phyloP scores from a whole-genome alignment of 2,797 vertebrate genomes.

The Psittacula echo region DNA sequence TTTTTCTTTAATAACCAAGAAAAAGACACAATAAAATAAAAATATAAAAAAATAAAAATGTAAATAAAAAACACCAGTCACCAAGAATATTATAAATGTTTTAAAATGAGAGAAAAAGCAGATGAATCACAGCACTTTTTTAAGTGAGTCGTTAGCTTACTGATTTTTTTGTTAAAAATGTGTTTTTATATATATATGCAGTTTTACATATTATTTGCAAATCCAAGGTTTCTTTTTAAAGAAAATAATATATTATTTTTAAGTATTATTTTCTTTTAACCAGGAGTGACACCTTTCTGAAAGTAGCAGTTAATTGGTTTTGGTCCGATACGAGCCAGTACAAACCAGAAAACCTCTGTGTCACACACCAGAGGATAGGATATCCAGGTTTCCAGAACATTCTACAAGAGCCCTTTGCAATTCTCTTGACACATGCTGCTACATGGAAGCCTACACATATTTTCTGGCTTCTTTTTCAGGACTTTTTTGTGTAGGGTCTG shows the following conservation, averaged over 20 bases:
- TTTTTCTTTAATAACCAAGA: neutral
- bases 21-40: neutral
- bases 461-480: neutral
- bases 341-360: neutral
- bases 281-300: neutral
- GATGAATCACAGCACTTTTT: neutral
- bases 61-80: neutral
- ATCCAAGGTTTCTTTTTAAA: neutral
- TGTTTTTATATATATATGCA: too few species aligned
- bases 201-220: neutral
- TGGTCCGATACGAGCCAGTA: fast-evolving
- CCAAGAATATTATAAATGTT: neutral
- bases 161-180: neutral
- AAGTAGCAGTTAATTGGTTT: neutral
- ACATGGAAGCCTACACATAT: neutral
- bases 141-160: neutral
- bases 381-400: neutral
- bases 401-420: fast-evolving
- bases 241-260: neutral
- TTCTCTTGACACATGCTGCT: neutral
- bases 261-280: neutral
- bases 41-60: neutral
- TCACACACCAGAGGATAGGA: neutral
- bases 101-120: neutral
- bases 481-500: neutral